Evolutionary conservation across 2,113 vertebrate genomes (phyloP), one percentile per base, ranked within the genome.

Genomic region (Clupea harengus): DNA sequence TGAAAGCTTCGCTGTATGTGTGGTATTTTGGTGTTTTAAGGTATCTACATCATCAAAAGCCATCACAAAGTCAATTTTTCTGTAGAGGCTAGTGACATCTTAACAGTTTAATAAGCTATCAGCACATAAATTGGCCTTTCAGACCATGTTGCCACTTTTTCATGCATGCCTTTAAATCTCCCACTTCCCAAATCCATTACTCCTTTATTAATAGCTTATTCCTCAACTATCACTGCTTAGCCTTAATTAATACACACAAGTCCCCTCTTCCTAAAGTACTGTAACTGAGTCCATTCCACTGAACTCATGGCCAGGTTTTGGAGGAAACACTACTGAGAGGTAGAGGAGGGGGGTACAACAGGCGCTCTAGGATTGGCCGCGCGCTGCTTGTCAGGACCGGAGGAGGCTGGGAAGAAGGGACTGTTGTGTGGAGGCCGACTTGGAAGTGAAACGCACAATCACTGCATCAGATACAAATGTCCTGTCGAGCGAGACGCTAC

Each of bases 391-490:
- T 90, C 92, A 92, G 82, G 81, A 87, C 46, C 88, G 57, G 88
- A 85, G 88, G 88, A 87, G 84, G 84, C 84, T 85, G 85, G 91
- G 92, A 93, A 93, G 92, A 92, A 92, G 92, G 92, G 91, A 85
- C 86, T 89, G 92, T 90, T 93, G 90, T 92, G 89, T 92, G 88
- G 87, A 92, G 92, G 52, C 81, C 81, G 85, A 67, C 45, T 82
- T 18, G 60, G 75, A 80, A 89, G 86, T 75, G 75, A 67, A 86
- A 82, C 86, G 81, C 84, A 82, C 85, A 87, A 83, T 85, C 88
- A 83, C 84, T 83, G 83, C 84, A 49, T 91, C 92, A 91, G 89
- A 90, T 18, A 82, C 82, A 45, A 87, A 11, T 88, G 83, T 91
- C 20, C 72, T 60, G 85, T 83, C 85, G 50, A 86, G 64, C 4